Conservation (phyloP, 2,797 vertebrate species). For the Gila robusta region DNA sequence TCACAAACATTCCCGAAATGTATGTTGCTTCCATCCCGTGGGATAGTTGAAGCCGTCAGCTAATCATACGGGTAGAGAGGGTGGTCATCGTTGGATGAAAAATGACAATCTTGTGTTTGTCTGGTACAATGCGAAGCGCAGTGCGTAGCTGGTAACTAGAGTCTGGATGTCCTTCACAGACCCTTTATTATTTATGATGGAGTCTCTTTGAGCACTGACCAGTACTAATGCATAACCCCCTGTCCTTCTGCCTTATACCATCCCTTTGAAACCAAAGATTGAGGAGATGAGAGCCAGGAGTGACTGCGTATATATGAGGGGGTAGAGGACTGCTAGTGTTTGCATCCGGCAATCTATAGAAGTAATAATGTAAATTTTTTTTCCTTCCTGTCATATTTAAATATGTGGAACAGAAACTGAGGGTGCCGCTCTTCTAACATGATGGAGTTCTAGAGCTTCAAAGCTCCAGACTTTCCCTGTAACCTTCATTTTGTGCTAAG, state of each 20-base stretch:
- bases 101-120: slow-evolving; percentile 96
- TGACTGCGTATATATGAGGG: slow-evolving; percentile 56
- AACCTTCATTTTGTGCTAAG: slow-evolving; percentile 71
- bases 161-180: slow-evolving; percentile 90
- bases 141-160: slow-evolving; percentile 86
- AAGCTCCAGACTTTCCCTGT: slow-evolving; percentile 64
- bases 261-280: slow-evolving; percentile 96
- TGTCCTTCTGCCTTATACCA: slow-evolving; percentile 97
- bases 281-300: slow-evolving; percentile 84
- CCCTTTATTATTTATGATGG: slow-evolving; percentile 99
- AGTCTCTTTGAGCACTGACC: slow-evolving; percentile 99
- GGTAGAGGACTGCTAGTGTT: slow-evolving; percentile 56
- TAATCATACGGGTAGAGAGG: slow-evolving; percentile 67
- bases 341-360: slow-evolving; percentile 79
- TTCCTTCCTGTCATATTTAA: slow-evolving; percentile 81
- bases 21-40: slow-evolving; percentile 71
- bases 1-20: slow-evolving; percentile 54
- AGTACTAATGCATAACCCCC: slow-evolving; percentile 99
- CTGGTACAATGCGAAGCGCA: slow-evolving; percentile 88
- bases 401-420: slow-evolving; percentile 85
- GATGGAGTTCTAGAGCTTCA: slow-evolving; percentile 66
- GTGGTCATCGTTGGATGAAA: slow-evolving; percentile 90
- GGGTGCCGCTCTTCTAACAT: slow-evolving; percentile 74
- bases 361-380: slow-evolving; percentile 81
- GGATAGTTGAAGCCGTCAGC: slow-evolving; percentile 78